Base-by-base conservation (phyloP, 2,888 invertebrate genomes). In the Periphyllus acericola region DNA sequence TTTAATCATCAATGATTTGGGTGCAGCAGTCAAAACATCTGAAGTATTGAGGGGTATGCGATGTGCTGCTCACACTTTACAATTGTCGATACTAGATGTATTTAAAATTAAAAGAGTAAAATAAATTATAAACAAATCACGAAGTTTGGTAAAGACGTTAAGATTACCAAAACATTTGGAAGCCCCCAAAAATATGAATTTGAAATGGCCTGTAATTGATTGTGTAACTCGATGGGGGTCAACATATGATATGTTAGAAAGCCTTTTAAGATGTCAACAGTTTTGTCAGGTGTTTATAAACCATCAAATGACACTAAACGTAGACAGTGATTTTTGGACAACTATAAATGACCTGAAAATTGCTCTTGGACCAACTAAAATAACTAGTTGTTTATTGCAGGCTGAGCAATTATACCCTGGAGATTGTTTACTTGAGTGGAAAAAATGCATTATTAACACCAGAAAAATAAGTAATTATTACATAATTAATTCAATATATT, bases 211-310 rank as follows among this genome's bases (percentile, higher is more conserved):
- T n/a, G n/a, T 40, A 40, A 36, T 76, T 5, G 76, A 76, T 40
- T 76, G 76, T 76, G 36, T 76, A 19, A 76, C 46, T 40, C 34
- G 76, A 76, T 76, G 46, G 76, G 36, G 76, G 21, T 76, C 46
- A 40, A 76, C n/a, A 34, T 76, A 36, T 76, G 40, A 76, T 76
- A 76, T 76, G 76, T n/a, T 76, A n/a, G 76, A 76, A 40, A n/a
- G 40, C 36, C n/a, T 76, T 76, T 76, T 40, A 76, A 36, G 36
- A 40, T 76, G 46, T 40, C 76, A 76, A 76, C 76, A 76, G 34
- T 76, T 76, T 76, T 76, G 76, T 40, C 40, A 76, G 40, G 5
- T 76, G 34, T 40, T 76, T 40, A 4, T 1, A 40, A n/a, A 34
- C 34, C 76, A 76, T n/a, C n/a, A 76, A n/a, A 76, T 36, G 36